Percentiles rank a stretch among this genome's conserved stretches.
phyloP scores from a whole-genome alignment of 2,888 invertebrate genomes.

The Sipha maydis region DNA sequence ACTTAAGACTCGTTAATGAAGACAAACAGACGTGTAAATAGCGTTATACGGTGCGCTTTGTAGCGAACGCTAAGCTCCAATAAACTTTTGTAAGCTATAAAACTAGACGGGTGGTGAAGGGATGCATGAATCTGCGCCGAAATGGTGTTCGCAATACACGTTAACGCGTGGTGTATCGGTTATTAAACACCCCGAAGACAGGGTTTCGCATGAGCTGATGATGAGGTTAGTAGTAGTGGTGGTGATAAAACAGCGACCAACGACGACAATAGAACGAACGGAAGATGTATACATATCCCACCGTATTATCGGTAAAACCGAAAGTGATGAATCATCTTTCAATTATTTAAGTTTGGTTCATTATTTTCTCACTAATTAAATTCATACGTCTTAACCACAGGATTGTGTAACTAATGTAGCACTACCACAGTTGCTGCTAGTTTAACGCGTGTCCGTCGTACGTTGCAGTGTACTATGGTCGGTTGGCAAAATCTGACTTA shows the following conservation, averaged over 20 bases:
- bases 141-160: slow-evolving; percentile 37
- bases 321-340: too few species aligned
- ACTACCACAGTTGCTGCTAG: too few species aligned
- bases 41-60: slow-evolving; percentile 21
- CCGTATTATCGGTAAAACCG: too few species aligned
- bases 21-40: slow-evolving; percentile 59
- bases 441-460: too few species aligned
- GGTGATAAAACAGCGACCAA: too few species aligned
- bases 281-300: background rate
- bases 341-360: too few species aligned
- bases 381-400: too few species aligned
- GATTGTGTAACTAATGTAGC: too few species aligned
- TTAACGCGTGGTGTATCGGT: slow-evolving; percentile 49
- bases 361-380: too few species aligned
- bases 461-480: too few species aligned
- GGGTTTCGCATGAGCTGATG: background rate
- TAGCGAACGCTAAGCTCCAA: slow-evolving; percentile 54
- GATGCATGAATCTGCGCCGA: background rate
- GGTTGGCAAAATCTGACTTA: too few species aligned
- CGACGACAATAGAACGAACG: background rate
- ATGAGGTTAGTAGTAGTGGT: background rate
- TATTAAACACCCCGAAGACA: slow-evolving; percentile 41
- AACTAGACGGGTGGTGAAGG: slow-evolving; percentile 24
- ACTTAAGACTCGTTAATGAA: slow-evolving; percentile 59
- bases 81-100: slow-evolving; percentile 58